Percentiles rank a stretch among this genome's conserved stretches.
Evolutionary conservation across 2,113 vertebrate genomes (phyloP).

Genomic region (Falco punctatus): DNA sequence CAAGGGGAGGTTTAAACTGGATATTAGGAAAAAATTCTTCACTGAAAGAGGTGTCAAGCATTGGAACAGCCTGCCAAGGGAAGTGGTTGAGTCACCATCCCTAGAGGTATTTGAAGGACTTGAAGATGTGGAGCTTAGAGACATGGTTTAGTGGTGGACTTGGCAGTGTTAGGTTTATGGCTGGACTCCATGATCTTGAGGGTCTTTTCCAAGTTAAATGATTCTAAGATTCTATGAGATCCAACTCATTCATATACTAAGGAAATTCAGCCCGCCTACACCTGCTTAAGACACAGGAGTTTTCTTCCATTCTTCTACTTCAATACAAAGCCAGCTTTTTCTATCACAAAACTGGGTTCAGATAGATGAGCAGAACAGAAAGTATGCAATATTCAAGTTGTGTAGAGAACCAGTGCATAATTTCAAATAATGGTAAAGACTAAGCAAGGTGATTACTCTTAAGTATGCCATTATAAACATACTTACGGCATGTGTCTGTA

Average conservation of each 20-base stretch:
- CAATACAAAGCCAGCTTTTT: neutral
- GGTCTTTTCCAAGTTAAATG: neutral
- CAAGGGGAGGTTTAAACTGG: too few species aligned
- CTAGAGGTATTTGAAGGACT: too few species aligned
- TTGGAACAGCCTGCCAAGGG: too few species aligned
- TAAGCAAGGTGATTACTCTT: neutral
- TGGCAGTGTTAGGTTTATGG: neutral
- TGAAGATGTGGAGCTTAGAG: too few species aligned
- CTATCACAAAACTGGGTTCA: neutral
- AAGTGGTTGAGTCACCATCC: too few species aligned
- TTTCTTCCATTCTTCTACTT: neutral
- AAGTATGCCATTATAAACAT: neutral
- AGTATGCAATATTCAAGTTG: neutral
- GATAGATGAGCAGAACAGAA: neutral
- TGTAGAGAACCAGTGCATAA: neutral
- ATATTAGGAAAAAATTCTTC: too few species aligned
- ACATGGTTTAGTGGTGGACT: neutral
- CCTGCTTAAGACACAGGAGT: neutral
- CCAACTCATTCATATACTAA: neutral
- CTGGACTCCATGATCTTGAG: neutral
- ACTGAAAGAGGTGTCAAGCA: too few species aligned
- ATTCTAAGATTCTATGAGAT: neutral
- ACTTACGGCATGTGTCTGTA: neutral
- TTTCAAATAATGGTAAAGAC: neutral
- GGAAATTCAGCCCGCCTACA: neutral